Base-by-base conservation (phyloP, 2,797 vertebrate species). In the Enteromius fasciolatus region DNA sequence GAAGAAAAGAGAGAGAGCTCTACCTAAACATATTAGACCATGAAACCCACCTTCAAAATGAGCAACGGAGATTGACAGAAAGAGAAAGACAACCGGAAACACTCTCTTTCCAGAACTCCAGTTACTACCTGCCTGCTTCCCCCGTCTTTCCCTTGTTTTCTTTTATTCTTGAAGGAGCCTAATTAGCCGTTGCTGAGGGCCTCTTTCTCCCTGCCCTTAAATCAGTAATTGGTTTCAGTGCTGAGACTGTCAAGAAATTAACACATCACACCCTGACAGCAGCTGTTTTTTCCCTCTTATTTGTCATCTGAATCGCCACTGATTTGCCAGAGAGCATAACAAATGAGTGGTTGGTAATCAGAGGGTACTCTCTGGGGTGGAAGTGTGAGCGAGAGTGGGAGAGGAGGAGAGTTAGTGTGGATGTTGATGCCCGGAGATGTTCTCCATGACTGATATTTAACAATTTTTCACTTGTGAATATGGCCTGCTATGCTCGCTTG, bases 211-310 rank as follows among this genome's bases (percentile, higher is more conserved):
- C 94, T 98, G 97, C 96, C 97, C 97, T 97, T 97, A 99, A 98
- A 98, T 98, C 97, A 97, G 97, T 99, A 99, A 99, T 98, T 99
- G 97, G 97, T 97, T 98, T 97, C 96, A 96, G 95, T 92, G 91
- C 94, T 91, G 94, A 96, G 95, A 95, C 97, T 98, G 97, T 99
- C 97, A 97, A 96, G 96, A 98, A 98, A 99, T 99, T 98, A 99
- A 98, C 97, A 98, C 97, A 98, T 99, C 98, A 99, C 96, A 97
- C 93, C 89, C 93, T 98, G 98, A 98, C 97, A 98, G 97, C 97
- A 98, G 97, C 96, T 98, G 95, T 97, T 98, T 96, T 97, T 95
- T 91, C 80, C 82, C 93, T 95, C 92, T 95, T 96, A 96, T 97
- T 96, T 95, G 94, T 97, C 96, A 96, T 96, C 94, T 96, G 97